A percentile compares a stretch with the other conserved stretches of the same genome.
These are phyloP conservation scores for Tachuris rubrigastra DNA, from an alignment of 2,113 vertebrate genomes.

Conservation along the genomic window DNA sequence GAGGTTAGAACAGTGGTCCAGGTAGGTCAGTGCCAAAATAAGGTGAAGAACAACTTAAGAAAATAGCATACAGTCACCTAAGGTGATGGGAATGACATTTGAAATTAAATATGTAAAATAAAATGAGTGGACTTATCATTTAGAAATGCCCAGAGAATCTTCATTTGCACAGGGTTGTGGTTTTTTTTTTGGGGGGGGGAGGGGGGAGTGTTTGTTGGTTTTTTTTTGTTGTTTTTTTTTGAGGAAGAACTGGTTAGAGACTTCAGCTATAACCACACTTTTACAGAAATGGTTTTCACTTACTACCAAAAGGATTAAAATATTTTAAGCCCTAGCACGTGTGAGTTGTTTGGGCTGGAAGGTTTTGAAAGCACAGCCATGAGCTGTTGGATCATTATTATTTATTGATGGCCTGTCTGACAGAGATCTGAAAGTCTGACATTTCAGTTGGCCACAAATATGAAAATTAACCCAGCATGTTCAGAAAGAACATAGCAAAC, in stretches of 20 bases:
- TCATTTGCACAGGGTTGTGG: background rate
- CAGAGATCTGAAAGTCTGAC: background rate
- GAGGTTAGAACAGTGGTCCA: background rate
- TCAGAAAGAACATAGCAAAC: background rate
- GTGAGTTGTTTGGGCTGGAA: background rate
- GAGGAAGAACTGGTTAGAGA: background rate
- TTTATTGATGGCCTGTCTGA: background rate
- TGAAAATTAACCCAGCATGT: background rate
- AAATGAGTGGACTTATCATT: background rate
- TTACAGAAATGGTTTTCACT: background rate
- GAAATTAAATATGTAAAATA: background rate
- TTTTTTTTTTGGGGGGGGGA: too few relatives aligned
- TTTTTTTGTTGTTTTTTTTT: too few relatives aligned
- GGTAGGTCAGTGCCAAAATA: background rate
- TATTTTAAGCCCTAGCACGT: background rate
- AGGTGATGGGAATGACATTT: background rate
- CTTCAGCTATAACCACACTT: background rate
- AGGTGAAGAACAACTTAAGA: background rate
- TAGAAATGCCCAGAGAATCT: background rate
- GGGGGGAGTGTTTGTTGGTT: too few relatives aligned
- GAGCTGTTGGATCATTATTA: rapidly evolving
- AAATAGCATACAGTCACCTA: background rate
- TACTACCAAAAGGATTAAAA: background rate
- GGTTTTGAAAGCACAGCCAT: background rate
- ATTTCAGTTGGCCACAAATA: background rate